These are phyloP conservation scores for Natator depressus DNA, from an alignment of 2,113 vertebrate genomes.

Conservation along the genomic window DNA sequence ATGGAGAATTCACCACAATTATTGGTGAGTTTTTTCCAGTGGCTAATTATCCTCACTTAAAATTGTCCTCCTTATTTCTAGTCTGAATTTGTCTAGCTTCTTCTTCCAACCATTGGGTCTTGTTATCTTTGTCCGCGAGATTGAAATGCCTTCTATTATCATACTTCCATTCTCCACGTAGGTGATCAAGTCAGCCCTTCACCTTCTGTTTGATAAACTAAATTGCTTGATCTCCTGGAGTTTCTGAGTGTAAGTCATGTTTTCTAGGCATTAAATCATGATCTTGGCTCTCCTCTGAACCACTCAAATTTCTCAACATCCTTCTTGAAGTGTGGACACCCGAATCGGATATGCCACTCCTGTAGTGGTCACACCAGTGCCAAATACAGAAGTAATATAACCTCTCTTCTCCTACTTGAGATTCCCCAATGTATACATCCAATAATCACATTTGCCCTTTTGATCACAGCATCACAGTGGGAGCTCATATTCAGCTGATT, in stretches of 20 bases:
- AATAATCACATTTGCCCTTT: not conserved
- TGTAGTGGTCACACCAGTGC: not conserved
- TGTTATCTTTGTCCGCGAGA: not conserved
- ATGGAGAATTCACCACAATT: not conserved
- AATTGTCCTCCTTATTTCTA: not conserved
- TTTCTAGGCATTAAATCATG: not conserved
- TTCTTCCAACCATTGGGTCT: not conserved
- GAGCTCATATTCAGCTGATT: not conserved
- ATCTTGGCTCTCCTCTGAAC: not conserved
- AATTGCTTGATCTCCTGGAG: not conserved
- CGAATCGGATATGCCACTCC: not conserved
- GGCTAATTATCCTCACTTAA: not conserved
- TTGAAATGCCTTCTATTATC: not conserved
- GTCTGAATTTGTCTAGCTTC: not conserved
- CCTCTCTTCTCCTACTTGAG: not conserved
- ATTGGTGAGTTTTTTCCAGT: not conserved
- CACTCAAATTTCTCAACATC: not conserved
- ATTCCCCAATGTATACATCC: not conserved
- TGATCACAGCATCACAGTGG: not conserved
- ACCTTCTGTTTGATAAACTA: not conserved
- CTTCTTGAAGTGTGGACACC: not conserved
- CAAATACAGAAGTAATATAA: not conserved
- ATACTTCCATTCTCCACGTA: not conserved
- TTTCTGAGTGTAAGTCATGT: not conserved
- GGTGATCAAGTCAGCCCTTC: not conserved